Base-by-base conservation (phyloP, 2,888 invertebrate genomes). In the Rhorus exstirpatorius region DNA sequence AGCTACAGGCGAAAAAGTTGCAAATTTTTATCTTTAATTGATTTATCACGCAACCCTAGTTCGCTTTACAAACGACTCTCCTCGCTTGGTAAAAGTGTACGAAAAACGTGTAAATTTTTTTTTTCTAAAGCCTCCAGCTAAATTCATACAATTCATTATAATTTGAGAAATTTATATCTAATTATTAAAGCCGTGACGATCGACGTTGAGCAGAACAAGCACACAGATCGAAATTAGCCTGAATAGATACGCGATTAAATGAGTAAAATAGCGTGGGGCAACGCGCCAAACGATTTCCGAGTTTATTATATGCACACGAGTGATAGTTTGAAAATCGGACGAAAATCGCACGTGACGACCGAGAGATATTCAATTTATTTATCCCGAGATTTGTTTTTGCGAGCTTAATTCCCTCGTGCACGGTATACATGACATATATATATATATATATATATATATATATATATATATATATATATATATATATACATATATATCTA, bases 361-460 rank as follows among this genome's bases (percentile, higher is more conserved):
- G 21, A 63, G 38, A 63, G 44, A 49, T 46, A 80, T 67, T 70
- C 44, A 65, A 55, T 72, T 70, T 75, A 49, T 75, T 75, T 75
- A 68, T 75, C 70, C 38, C 63, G 41, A 55, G 63, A 35, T 46
- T 58, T 17, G 75, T 75, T 68, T 19, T 46, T 68, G 31, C 46
- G 53, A 49, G 31, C 17, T 41, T 41, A 38, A 67, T 76, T 76
- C 8, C 58, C 24, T 53, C 35, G 35, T 68, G 38, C 26, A 51
- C 35, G 41, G n/a, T n/a, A n/a, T n/a, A n/a, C n/a, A 41, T 19
- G n/a, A 41, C 3, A n/a, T 61, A 55, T 17, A 63, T 12, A 46
- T 12, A 7, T 2, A 8, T n/a, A n/a, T n/a, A n/a, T n/a, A n/a
- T n/a, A n/a, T n/a, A n/a, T n/a, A n/a, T n/a, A n/a, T n/a, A n/a